Percentiles rank a stretch among this genome's conserved stretches.
phyloP scores from a whole-genome alignment of 1,140 invertebrate species.

The Protaetia brevitarsis region DNA sequence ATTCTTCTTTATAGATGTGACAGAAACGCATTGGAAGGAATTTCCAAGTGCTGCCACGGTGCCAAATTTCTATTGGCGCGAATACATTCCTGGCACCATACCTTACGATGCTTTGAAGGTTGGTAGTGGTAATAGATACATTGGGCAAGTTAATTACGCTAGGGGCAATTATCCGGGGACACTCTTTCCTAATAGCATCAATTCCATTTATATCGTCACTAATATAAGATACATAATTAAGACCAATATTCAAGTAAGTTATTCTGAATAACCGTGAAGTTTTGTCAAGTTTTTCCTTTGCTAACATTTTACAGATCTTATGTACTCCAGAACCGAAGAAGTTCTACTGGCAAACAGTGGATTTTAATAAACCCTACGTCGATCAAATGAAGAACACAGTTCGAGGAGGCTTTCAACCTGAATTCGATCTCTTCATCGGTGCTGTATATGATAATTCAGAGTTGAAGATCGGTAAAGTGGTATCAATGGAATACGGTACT shows the following conservation, averaged over 20 bases:
- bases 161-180: neutral
- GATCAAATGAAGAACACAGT: neutral
- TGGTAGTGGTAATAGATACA: neutral
- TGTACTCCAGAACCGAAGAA: neutral
- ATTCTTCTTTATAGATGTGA: no score
- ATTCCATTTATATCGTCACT: neutral
- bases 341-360: neutral
- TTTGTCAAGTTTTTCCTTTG: no score
- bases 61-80: neutral
- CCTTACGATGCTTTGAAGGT: neutral
- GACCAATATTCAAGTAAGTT: neutral
- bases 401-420: neutral
- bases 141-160: neutral
- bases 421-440: neutral
- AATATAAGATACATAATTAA: neutral
- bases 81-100: neutral
- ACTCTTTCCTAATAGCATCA: neutral
- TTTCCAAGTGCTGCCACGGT: no score
- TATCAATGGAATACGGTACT: neutral
- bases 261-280: neutral
- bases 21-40: no score
- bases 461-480: neutral
- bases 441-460: neutral
- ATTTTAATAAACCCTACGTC: neutral
- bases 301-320: neutral